Evolutionary conservation across 2,113 vertebrate species (phyloP).

Genomic region (Tonatia bakeri): DNA sequence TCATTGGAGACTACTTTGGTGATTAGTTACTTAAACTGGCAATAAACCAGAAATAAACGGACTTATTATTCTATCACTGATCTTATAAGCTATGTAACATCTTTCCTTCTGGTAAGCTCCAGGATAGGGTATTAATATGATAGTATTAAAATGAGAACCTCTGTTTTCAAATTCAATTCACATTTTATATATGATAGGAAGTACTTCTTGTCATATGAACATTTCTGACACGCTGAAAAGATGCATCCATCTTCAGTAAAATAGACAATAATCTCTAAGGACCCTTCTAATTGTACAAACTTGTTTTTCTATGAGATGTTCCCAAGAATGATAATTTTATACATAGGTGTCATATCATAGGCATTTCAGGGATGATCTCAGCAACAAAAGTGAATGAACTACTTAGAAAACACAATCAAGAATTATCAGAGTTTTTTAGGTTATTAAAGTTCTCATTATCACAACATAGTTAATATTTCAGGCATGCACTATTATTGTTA

Average conservation of each 20-base stretch:
- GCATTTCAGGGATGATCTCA: neutral
- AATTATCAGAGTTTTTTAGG: constrained; percentile 31
- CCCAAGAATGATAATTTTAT: neutral
- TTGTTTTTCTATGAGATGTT: neutral
- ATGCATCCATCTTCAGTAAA: neutral
- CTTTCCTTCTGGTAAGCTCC: neutral
- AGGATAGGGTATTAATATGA: neutral
- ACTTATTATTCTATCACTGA: neutral
- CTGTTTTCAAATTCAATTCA: constrained; percentile 13
- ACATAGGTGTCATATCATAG: neutral
- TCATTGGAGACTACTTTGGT: neutral
- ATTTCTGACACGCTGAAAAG: neutral
- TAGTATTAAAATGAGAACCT: neutral
- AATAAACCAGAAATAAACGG: neutral
- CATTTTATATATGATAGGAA: neutral
- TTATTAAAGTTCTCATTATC: constrained; percentile 41
- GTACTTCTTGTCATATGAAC: neutral
- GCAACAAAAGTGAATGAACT: constrained; percentile 10
- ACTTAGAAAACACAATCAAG: constrained; percentile 38
- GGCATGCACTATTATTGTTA: constrained; percentile 53
- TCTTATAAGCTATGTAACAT: neutral
- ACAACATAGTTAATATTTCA: constrained; percentile 45
- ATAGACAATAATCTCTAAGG: neutral
- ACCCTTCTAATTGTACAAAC: neutral
- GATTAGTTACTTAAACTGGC: neutral